Percentiles rank a stretch among this genome's conserved stretches.
Conservation (phyloP, 2,888 invertebrate species). For the Neocrepidodera transversa region DNA sequence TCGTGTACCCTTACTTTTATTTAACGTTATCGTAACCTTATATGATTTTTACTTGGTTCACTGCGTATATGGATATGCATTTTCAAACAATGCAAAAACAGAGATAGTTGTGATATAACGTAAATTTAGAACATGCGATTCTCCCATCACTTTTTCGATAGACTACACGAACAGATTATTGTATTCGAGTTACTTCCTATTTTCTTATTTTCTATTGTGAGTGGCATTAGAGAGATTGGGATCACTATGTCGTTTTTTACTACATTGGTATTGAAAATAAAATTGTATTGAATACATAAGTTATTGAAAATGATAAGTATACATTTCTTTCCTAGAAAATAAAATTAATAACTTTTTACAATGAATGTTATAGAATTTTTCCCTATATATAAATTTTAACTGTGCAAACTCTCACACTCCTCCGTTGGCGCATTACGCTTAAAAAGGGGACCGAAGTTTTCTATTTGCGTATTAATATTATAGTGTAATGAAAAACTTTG, state of each 20-base stretch:
- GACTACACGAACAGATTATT: slow-evolving; percentile 25
- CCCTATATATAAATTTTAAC: too few species aligned
- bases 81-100: slow-evolving; percentile 36
- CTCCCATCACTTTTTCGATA: slow-evolving; percentile 37
- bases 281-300: slow-evolving; percentile 8
- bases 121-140: slow-evolving; percentile 39
- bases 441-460: too few species aligned
- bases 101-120: slow-evolving; percentile 35
- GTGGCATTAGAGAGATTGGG: slow-evolving; percentile 19
- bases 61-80: slow-evolving; percentile 3
- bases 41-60: not conserved
- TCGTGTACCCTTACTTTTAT: too few species aligned
- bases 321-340: too few species aligned
- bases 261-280: slow-evolving; percentile 3
- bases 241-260: slow-evolving; percentile 19
- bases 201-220: slow-evolving; percentile 36
- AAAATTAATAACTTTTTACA: too few species aligned
- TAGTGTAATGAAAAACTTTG: too few species aligned
- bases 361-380: too few species aligned
- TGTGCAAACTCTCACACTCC: too few species aligned
- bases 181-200: slow-evolving; percentile 30
- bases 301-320: too few species aligned
- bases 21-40: too few species aligned
- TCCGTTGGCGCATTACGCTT: too few species aligned
- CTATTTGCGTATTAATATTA: too few species aligned